Conservation (phyloP, 2,888 invertebrate species). For the Bombyx huttoni region DNA sequence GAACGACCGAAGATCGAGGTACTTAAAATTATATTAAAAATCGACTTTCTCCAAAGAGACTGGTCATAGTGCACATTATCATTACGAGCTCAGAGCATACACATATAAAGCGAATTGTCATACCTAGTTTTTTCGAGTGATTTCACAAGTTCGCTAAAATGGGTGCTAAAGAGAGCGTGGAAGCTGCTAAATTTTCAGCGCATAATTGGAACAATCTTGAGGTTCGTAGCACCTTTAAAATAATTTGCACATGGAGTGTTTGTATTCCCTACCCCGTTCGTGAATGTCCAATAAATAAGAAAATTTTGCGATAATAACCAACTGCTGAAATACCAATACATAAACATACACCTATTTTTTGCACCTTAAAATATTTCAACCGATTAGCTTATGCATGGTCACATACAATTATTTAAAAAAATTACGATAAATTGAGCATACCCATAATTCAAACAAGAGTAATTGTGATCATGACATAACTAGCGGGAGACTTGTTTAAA, state of each 20-base stretch:
- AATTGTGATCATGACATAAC: not conserved
- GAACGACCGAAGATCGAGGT: constrained; percentile 60
- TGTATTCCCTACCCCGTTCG: constrained; percentile 56
- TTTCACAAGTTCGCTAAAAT: constrained; percentile 71
- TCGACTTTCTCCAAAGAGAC: constrained; percentile 49
- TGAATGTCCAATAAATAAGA: constrained; percentile 42
- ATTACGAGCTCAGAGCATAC: constrained; percentile 63
- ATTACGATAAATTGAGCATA: constrained; percentile 9
- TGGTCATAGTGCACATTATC: constrained; percentile 59
- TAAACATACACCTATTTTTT: constrained; percentile 22
- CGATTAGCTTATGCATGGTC: constrained; percentile 49
- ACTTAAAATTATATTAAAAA: constrained; percentile 58
- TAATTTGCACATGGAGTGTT: constrained; percentile 71
- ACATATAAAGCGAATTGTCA: constrained; percentile 59
- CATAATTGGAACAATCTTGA: constrained; percentile 86
- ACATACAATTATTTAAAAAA: constrained; percentile 22
- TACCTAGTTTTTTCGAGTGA: constrained; percentile 57
- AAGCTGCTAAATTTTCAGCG: constrained; percentile 85
- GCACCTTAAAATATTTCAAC: constrained; percentile 43
- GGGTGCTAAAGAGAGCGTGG: constrained; percentile 88
- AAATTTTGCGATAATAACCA: constrained; percentile 15
- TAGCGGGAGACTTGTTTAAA: not conserved
- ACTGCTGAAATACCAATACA: constrained; percentile 26
- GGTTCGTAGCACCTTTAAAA: constrained; percentile 75
- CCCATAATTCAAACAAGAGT: not conserved